These are phyloP conservation scores for Diabrotica virgifera DNA, from an alignment of 1,140 invertebrate genomes.

Conservation along the genomic window DNA sequence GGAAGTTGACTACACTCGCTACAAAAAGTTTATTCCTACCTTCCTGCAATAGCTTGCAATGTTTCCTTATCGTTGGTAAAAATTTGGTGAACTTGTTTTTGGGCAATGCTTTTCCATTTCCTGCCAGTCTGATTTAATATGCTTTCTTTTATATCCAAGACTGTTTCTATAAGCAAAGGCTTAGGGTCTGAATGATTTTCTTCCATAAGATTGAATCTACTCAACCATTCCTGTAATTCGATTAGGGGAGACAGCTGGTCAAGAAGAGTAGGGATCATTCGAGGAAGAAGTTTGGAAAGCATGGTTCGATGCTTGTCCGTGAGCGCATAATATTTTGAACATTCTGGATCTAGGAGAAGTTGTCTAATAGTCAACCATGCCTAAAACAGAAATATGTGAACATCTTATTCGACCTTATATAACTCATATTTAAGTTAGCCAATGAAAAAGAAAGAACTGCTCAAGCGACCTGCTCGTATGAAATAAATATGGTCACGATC, in stretches of 20 bases:
- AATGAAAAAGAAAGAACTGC: no score
- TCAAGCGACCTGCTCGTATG: no score
- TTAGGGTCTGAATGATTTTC: slow-evolving; percentile 42
- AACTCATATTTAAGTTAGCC: no score
- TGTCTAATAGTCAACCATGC: slow-evolving; percentile 70
- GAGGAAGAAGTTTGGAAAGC: slow-evolving; percentile 56
- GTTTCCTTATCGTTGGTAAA: slow-evolving; percentile 52
- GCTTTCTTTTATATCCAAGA: slow-evolving; percentile 52
- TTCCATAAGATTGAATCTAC: slow-evolving; percentile 49
- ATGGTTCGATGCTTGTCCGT: slow-evolving; percentile 63
- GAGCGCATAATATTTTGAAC: slow-evolving; percentile 64
- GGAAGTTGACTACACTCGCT: no score
- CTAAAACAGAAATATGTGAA: no score
- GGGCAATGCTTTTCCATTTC: slow-evolving; percentile 58
- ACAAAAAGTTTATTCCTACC: slow-evolving; percentile 27
- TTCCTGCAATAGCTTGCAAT: slow-evolving; percentile 53
- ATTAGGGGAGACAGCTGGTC: slow-evolving; percentile 74
- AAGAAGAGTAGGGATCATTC: slow-evolving; percentile 51
- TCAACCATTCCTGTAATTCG: slow-evolving; percentile 70
- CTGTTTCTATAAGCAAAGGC: slow-evolving; percentile 57
- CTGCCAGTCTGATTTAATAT: slow-evolving; percentile 51
- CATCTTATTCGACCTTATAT: no score
- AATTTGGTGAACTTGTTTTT: slow-evolving; percentile 53
- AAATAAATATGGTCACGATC: no score
- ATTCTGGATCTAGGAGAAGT: slow-evolving; percentile 61